A percentile compares a stretch with the other conserved stretches of the same genome.
Conservation (phyloP, 2,888 invertebrate genomes). For the Bellardia pandia region DNA sequence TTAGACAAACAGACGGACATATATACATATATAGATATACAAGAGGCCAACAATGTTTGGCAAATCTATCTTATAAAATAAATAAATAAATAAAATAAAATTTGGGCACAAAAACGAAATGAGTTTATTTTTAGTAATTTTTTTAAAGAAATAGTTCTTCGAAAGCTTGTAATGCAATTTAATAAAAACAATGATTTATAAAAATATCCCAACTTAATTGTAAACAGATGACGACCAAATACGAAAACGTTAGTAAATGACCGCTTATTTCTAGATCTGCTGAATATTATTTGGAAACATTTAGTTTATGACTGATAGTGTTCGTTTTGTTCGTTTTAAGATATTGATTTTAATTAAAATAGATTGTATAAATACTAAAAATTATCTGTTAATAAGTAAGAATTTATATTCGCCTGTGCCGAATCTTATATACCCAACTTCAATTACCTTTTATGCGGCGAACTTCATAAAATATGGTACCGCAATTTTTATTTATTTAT, state of each 20-base stretch:
- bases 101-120: constrained; percentile 49
- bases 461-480: no score
- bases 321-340: not conserved
- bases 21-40: not conserved
- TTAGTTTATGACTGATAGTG: not conserved
- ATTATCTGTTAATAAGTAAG: not conserved
- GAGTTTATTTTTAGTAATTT: constrained; percentile 34
- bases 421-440: no score
- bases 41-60: constrained; percentile 51
- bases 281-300: not conserved
- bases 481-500: no score
- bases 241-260: not conserved
- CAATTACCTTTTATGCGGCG: no score
- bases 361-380: not conserved
- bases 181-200: not conserved
- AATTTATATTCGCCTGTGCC: no score
- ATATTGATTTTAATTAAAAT: not conserved
- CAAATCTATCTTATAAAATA: constrained; percentile 61
- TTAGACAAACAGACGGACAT: constrained; percentile 21
- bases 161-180: constrained; percentile 26
- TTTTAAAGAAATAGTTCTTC: not conserved
- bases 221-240: constrained; percentile 3
- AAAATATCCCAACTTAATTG: not conserved
- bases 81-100: constrained; percentile 35
- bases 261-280: not conserved